These are phyloP conservation scores for Hydrophis major DNA, from an alignment of 2,797 vertebrate genomes.

Conservation along the genomic window DNA sequence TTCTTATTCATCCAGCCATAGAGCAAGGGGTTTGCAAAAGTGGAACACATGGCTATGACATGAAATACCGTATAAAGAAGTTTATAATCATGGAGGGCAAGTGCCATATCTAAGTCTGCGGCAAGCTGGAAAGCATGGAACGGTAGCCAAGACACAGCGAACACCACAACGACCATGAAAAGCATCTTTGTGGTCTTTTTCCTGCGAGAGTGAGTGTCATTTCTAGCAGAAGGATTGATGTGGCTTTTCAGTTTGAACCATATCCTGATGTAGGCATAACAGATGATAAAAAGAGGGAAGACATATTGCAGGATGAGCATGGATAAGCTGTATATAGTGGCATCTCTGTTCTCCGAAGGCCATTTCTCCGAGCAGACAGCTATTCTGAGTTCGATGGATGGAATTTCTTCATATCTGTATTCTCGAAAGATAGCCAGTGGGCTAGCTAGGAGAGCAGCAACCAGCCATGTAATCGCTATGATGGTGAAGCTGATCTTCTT, in stretches of 20 bases:
- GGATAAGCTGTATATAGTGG: slow-evolving; percentile 89
- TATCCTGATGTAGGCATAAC: slow-evolving; percentile 89
- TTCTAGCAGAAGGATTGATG: slow-evolving; percentile 81
- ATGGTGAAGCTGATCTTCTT: slow-evolving; percentile 83
- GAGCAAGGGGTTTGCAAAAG: slow-evolving; percentile 87
- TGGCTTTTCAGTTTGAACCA: slow-evolving; percentile 92
- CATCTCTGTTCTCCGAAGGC: slow-evolving; percentile 84
- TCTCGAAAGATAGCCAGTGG: slow-evolving; percentile 91
- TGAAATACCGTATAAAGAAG: slow-evolving; percentile 90
- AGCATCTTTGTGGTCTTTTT: slow-evolving; percentile 93
- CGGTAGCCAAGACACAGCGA: slow-evolving; percentile 88
- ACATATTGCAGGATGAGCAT: slow-evolving; percentile 91
- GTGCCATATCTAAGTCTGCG: slow-evolving; percentile 85
- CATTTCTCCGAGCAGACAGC: slow-evolving; percentile 90
- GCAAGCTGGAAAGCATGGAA: slow-evolving; percentile 89
- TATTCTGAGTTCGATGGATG: slow-evolving; percentile 84
- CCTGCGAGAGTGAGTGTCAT: slow-evolving; percentile 79
- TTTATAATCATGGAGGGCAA: slow-evolving; percentile 88
- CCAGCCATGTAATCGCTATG: slow-evolving; percentile 82
- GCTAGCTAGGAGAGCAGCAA: slow-evolving; percentile 82
- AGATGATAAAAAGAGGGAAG: slow-evolving; percentile 84
- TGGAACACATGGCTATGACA: slow-evolving; percentile 91
- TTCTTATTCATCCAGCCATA: slow-evolving; percentile 97
- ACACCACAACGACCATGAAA: slow-evolving; percentile 87
- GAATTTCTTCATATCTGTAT: slow-evolving; percentile 85